A percentile compares a stretch with the other conserved stretches of the same genome.
Conservation (phyloP, 2,113 vertebrate species). For the Ursus arctos region DNA sequence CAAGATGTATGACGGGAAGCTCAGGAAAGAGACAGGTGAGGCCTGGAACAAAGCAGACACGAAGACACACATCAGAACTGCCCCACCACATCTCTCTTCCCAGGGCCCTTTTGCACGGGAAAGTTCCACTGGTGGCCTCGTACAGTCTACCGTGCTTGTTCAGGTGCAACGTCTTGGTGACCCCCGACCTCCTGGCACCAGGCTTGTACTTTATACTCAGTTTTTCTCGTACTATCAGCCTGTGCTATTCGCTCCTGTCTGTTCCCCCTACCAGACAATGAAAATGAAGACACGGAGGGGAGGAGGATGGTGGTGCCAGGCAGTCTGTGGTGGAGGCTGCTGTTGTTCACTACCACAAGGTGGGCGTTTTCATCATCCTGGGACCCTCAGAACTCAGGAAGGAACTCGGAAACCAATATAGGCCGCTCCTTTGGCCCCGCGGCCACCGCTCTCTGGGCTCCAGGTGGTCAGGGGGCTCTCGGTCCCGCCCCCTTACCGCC, state of each 20-base stretch:
- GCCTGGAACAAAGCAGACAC: not conserved
- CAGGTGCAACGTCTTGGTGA: not conserved
- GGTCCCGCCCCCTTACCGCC: not conserved
- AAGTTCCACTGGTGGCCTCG: not conserved
- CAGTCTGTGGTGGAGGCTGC: not conserved
- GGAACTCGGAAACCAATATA: not conserved
- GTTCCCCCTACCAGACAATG: not conserved
- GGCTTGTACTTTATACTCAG: not conserved
- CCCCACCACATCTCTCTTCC: not conserved
- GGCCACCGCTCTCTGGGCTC: not conserved
- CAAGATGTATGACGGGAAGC: not conserved
- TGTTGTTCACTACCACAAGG: not conserved
- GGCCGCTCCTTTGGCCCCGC: no score
- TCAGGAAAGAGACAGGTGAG: not conserved
- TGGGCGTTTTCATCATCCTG: not conserved
- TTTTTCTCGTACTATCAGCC: not conserved
- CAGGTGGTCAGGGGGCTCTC: not conserved
- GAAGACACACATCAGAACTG: not conserved
- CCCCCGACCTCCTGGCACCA: not conserved
- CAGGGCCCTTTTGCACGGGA: not conserved
- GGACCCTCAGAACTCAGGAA: not conserved
- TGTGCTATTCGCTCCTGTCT: not conserved
- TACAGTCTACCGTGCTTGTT: not conserved
- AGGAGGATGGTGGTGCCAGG: not conserved
- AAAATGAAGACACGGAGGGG: not conserved